Evolutionary conservation across 2,797 vertebrate species (phyloP), one percentile per base, ranked within the genome.

Genomic region (Poeciliopsis infans): DNA sequence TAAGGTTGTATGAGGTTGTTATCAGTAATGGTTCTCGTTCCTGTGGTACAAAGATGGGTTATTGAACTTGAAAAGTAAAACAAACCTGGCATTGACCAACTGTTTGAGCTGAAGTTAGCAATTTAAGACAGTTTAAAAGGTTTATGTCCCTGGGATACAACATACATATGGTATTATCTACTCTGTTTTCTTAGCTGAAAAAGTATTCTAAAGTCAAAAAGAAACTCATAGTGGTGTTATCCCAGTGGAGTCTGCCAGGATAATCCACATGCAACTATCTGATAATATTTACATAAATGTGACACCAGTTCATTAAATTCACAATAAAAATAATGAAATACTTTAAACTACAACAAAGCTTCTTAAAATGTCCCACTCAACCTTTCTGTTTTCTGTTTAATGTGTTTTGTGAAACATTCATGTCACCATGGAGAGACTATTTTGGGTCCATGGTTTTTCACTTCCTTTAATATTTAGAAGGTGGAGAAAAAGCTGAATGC

Each of bases 401-500:
- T 3, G 11, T 73, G 47, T 39, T 10, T 73, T 53, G 36, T 39
- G 5, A 69, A 70, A 45, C 43, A 28, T 41, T 41, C 64, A 11
- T 4, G 2, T 25, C n/a, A 70, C 41, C 75, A 55, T 78, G 76
- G 83, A 85, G 41, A 55, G 23, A 8, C 74, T 23, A 25, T 61
- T 33, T 64, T 64, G 28, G 59, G 76, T 78, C 76, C 16, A 36
- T 28, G 79, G 81, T 82, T 82, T 51, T 80, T 82, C 33, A 25
- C 36, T 66, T 66, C 23, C 20, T 47, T 73, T 78, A 73, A 87
- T 90, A 84, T 80, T 89, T 81, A 77, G 49, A 81, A 69, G 72
- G 81, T 69, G 16, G 33, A 81, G 82, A 61, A 83, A 85, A 72
- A 79, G 79, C 78, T 81, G 66, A 85, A 83, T 81, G 80, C 83